Base-by-base conservation (phyloP, 2,113 vertebrate species). In the Andinoacara biseriatus region DNA sequence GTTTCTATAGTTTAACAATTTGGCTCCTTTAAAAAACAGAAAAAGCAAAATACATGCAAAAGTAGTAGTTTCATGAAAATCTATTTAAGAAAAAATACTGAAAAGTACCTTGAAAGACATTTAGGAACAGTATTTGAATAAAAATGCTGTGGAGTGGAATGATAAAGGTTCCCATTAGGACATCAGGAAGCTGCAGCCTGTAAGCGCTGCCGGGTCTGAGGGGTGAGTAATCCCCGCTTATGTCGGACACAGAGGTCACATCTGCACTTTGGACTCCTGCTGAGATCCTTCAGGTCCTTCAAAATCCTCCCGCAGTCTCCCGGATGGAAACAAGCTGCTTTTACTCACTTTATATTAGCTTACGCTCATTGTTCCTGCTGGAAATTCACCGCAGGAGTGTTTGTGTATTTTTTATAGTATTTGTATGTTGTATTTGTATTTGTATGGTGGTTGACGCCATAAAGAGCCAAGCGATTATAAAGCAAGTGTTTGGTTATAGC, bases 391-490 rank as follows among this genome's bases (percentile, higher is more conserved):
- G 9, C 52, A 35, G 31, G 13, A 54, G 26, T 72, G 18, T 72
- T 72, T 52, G 46, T 31, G 26, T 54, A 26, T 18, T 7, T 26
- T 26, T 26, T 26, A 3, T 26, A 26, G 26, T 26, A 26, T 26
- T 26, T 26, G 26, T 26, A 26, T 26, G n/a, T 26, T 26, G 26
- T 26, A 26, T 26, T 26, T 26, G 43, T 24, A 40, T 46, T 33
- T 33, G 22, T 29, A 15, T 13, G 29, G 10, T 31, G 17, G n/a
- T n/a, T 52, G 24, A 17, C 24, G 20, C 10, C 17, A 13, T 52
- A 20, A 69, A 0, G 1, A 0, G 0, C 10, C 0, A 5, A 31
- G 17, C 20, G 67, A 38, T 0, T 5, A 3, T 24, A 20, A 56
- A 3, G 20, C 20, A 35, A 54, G n/a, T 4, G 60, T 87, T 65